A percentile compares a stretch with the other conserved stretches of the same genome.
phyloP scores from a whole-genome alignment of 1,140 invertebrate genomes.

The Helicoverpa zea region DNA sequence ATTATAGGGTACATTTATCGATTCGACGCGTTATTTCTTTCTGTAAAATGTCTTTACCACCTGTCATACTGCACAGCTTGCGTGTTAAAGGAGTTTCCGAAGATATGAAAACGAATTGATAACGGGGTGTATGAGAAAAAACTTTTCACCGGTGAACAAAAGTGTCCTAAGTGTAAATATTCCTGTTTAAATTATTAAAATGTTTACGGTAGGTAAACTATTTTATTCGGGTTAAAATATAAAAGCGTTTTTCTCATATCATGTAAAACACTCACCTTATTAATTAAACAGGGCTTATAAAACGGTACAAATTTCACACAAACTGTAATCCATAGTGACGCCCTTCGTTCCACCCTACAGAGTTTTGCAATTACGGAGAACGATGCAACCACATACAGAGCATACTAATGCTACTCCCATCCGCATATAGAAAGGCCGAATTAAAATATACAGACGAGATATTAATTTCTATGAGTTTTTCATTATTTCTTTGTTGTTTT shows the following conservation, averaged over 20 bases:
- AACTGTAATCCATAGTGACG: conserved; percentile 5
- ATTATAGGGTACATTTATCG: background rate
- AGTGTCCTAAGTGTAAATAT: too few relatives aligned
- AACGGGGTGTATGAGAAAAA: too few relatives aligned
- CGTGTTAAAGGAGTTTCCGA: background rate
- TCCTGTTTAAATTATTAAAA: too few relatives aligned
- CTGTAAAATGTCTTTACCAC: conserved; percentile 18
- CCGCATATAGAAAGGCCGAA: conserved; percentile 12
- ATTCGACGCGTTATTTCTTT: conserved; percentile 16
- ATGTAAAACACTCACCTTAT: background rate
- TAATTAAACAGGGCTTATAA: conserved; percentile 12
- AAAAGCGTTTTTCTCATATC: background rate
- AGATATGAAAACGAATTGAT: background rate
- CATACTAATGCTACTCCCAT: conserved; percentile 16
- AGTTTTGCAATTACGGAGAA: conserved; percentile 48
- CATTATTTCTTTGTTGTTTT: background rate
- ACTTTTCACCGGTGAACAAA: too few relatives aligned
- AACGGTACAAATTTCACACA: background rate
- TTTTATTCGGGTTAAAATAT: background rate
- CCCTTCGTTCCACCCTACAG: conserved; percentile 30
- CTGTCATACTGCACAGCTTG: conserved; percentile 5
- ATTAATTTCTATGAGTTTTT: background rate
- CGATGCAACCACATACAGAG: conserved; percentile 18
- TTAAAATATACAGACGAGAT: conserved; percentile 5
- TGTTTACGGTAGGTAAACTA: too few relatives aligned